These are phyloP conservation scores for Ctenoplectra terminalis DNA, from an alignment of 1,140 invertebrate species.

Conservation along the genomic window DNA sequence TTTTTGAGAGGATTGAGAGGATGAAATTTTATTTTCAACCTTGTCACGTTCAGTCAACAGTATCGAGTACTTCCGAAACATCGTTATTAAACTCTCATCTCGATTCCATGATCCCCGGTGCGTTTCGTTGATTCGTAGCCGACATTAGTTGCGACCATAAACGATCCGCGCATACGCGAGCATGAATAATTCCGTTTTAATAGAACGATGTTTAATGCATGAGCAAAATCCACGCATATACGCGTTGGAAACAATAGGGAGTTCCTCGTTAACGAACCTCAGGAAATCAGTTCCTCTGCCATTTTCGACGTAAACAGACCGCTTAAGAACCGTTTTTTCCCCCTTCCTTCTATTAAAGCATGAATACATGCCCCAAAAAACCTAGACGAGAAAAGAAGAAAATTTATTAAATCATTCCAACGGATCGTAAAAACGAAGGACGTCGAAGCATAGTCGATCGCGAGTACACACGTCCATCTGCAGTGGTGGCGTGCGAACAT, in stretches of 20 bases:
- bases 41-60: background rate
- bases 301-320: conserved; percentile 24
- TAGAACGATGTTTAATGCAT: conserved; percentile 16
- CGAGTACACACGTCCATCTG: conserved; percentile 28
- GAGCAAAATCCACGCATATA: background rate
- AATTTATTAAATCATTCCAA: background rate
- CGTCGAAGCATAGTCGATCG: conserved; percentile 20
- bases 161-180: conserved; percentile 1
- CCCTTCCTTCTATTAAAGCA: no score
- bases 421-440: conserved; percentile 12
- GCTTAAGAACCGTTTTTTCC: conserved; percentile 12
- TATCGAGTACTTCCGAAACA: background rate
- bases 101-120: no score
- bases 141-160: conserved; percentile 10
- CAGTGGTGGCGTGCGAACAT: conserved; percentile 66
- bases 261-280: conserved; percentile 23
- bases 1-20: no score
- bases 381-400: background rate
- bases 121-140: background rate
- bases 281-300: conserved; percentile 17
- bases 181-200: conserved; percentile 31
- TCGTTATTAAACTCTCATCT: background rate
- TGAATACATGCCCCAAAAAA: no score
- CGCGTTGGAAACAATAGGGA: conserved; percentile 13
- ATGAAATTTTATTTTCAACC: no score